Conservation (phyloP, 1,140 invertebrate genomes). For the Neotoxoptera formosana region DNA sequence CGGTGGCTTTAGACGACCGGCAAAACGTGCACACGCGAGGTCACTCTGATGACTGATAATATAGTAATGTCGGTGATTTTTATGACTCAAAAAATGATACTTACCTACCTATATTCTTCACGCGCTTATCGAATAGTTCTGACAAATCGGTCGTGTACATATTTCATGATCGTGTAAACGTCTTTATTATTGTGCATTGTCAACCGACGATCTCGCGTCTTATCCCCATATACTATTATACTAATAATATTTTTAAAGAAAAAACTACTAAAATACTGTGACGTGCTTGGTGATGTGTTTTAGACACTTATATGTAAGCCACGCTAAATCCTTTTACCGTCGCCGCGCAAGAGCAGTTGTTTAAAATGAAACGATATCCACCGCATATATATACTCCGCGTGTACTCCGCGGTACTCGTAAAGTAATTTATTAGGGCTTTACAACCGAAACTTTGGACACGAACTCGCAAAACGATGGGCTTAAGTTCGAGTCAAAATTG, state of each 20-base stretch:
- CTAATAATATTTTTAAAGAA: not conserved
- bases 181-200: not conserved
- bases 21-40: too few species aligned
- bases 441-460: not conserved
- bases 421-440: conserved; percentile 34
- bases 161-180: too few species aligned
- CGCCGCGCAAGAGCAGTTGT: not conserved
- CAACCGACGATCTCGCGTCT: not conserved
- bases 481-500: conserved; percentile 17
- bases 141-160: not conserved
- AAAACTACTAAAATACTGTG: not conserved
- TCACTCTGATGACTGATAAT: too few species aligned
- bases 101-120: too few species aligned
- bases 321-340: not conserved
- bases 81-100: too few species aligned
- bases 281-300: not conserved
- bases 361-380: not conserved
- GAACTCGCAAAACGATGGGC: not conserved
- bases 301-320: not conserved
- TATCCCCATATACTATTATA: not conserved
- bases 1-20: too few species aligned
- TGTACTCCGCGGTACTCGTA: too few species aligned
- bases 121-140: too few species aligned
- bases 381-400: too few species aligned
- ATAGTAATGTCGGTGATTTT: too few species aligned